Base-by-base conservation (phyloP, 2,888 invertebrate species). In the Tachina grossa region DNA sequence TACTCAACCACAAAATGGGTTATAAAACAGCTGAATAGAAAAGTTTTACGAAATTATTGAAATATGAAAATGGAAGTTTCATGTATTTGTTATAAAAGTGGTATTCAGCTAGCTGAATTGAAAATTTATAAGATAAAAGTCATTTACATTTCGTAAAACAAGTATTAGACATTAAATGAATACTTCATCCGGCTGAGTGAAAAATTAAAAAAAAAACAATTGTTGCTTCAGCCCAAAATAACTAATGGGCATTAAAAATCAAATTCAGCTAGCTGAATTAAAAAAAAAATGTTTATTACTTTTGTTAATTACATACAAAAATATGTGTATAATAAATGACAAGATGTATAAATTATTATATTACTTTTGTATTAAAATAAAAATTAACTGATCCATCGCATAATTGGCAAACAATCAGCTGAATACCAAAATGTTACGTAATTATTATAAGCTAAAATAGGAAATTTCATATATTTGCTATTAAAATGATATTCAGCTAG, bases 211-310 rank as follows among this genome's bases (percentile, higher is more conserved):
- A 53, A 55, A 13, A 22, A 5, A 11, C 13, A 0, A 22, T 1
- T 4, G 31, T 31, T 31, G 31, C 31, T 51, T 16, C 8, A 51
- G 1, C 9, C 8, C 4, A 9, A 51, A 3, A 13, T 1, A 16
- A 1, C 8, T 16, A 9, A 16, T 9, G 6, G 9, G 51, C 6
- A 51, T 41, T 63, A 13, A 63, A 13, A 19, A 1, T 19, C 8
- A 19, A 9, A 65, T 65, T 65, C 63, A 65, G 22, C 63, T 22
- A 65, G 63, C 63, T 65, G 63, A 65, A 45, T 65, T 31, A 22
- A 22, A 22, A 22, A 22, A 22, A 22, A 22, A 22, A 22, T 22
- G 1, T 22, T 22, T 22, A 22, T 22, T 22, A 22, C 2, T 22
- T 22, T 22, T 22, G 22, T 2, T 22, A 22, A 22, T 22, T 2